phyloP scores from a whole-genome alignment of 2,888 invertebrate genomes.

The Bombylius discolor region DNA sequence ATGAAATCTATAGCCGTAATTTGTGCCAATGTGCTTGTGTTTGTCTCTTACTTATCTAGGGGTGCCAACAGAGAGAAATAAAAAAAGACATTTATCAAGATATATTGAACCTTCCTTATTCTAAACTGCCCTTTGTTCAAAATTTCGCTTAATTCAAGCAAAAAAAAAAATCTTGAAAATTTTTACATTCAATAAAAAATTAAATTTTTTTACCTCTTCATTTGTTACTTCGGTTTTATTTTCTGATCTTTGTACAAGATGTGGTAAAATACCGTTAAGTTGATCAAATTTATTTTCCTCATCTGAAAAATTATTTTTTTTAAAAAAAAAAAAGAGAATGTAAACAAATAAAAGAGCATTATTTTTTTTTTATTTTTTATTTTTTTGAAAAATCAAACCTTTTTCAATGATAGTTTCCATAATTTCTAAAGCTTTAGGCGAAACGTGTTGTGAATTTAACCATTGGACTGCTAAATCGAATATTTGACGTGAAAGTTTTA shows the following conservation, averaged over 20 bases:
- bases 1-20: no score
- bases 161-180: background rate
- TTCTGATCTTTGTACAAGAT: conserved; percentile 25
- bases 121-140: no score
- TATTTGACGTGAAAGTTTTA: conserved; percentile 18
- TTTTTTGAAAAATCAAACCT: conserved; percentile 16
- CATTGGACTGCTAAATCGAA: conserved; percentile 26
- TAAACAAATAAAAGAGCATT: background rate
- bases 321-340: background rate
- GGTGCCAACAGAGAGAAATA: no score
- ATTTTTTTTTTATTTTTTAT: conserved; percentile 13
- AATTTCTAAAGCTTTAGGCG: conserved; percentile 26
- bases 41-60: no score
- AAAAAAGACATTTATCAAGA: no score
- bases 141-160: background rate
- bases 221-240: conserved; percentile 20
- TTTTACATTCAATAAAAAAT: background rate
- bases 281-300: conserved; percentile 21
- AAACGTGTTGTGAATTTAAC: conserved; percentile 24
- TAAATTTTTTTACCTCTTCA: conserved; percentile 3
- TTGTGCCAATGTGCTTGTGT: no score
- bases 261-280: conserved; percentile 20
- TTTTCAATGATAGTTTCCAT: conserved; percentile 22
- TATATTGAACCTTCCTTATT: no score
- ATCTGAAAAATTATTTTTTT: background rate